Evolutionary conservation across 1,140 invertebrate species (phyloP).

Genomic region (Tribolium madens): DNA sequence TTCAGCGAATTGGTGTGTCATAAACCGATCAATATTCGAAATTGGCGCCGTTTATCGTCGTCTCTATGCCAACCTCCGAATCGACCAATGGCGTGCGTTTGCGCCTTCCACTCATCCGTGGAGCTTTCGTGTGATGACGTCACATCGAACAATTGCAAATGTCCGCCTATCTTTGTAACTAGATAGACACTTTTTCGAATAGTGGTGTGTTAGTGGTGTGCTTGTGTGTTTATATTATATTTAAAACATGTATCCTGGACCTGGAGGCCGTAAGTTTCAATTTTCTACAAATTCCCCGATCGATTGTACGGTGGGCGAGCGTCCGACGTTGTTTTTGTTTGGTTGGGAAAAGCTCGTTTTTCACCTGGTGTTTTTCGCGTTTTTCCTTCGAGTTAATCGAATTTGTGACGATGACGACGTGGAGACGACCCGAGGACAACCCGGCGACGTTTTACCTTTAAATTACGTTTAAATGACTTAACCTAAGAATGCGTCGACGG

Average conservation of each 20-base stretch:
- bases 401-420: not conserved
- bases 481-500: conserved; percentile 37
- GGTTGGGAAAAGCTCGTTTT: conserved; percentile 3
- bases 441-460: not conserved
- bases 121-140: conserved; percentile 50
- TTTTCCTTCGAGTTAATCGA: not conserved
- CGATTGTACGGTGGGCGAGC: not conserved
- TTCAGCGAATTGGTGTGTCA: not conserved
- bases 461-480: conserved; percentile 34
- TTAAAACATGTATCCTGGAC: conserved; percentile 62
- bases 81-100: conserved; percentile 26
- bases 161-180: conserved; percentile 63
- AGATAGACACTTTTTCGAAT: conserved; percentile 61
- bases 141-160: conserved; percentile 62
- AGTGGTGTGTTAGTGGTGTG: conserved; percentile 62
- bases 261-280: conserved; percentile 63
- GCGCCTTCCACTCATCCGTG: not conserved
- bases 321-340: conserved; percentile 20
- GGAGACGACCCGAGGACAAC: not conserved
- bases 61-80: not conserved
- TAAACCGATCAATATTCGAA: not conserved
- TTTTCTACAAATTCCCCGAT: conserved; percentile 9
- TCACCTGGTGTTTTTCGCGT: not conserved
- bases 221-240: conserved; percentile 59
- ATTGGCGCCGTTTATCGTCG: not conserved